Evolutionary conservation across 2,113 vertebrate genomes (phyloP).

Genomic region (Crypturellus undulatus): DNA sequence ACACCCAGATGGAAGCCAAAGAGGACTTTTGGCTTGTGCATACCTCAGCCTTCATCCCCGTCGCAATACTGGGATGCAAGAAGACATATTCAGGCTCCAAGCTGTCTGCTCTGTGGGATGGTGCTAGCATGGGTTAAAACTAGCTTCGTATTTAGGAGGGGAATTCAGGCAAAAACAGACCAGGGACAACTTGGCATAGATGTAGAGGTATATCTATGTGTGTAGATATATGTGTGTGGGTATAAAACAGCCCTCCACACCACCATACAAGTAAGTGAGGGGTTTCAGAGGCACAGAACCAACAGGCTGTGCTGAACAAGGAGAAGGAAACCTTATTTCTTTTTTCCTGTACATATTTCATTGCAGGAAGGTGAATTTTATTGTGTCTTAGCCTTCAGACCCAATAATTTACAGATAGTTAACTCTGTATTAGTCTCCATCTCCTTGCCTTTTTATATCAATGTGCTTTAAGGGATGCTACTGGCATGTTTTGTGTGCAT

Average conservation of each 20-base stretch:
- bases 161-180: neutral
- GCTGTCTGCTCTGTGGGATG: neutral
- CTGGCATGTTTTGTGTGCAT: neutral
- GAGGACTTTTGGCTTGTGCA: neutral
- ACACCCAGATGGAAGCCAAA: rapidly evolving
- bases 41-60: neutral
- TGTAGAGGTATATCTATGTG: too few relatives aligned
- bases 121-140: neutral
- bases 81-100: neutral
- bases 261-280: neutral
- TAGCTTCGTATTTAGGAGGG: neutral
- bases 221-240: neutral
- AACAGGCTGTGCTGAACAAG: neutral
- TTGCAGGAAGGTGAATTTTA: neutral
- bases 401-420: neutral
- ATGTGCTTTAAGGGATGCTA: neutral
- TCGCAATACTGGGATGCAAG: neutral
- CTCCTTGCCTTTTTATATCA: neutral
- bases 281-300: neutral
- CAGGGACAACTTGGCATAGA: neutral
- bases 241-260: neutral
- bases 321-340: neutral
- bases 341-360: neutral
- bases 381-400: neutral
- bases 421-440: neutral